Conservation (phyloP, 2,888 invertebrate species). For the Dichetophora obliterata region DNA sequence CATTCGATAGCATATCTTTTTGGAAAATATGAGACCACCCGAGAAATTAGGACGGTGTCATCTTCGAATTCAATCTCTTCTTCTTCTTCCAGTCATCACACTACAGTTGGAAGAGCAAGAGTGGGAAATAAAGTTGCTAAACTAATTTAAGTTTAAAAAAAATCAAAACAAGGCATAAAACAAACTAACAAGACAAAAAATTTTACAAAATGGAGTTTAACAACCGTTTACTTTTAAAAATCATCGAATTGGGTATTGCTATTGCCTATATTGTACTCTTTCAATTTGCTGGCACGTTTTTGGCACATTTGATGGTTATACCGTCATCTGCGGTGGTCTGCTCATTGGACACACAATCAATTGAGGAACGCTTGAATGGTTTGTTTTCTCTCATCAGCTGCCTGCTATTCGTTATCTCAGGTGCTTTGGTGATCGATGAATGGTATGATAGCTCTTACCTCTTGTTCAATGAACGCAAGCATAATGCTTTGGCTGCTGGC, state of each 20-base stretch:
- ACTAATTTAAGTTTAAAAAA: no score
- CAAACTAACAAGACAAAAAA: no score
- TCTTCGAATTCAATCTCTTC: no score
- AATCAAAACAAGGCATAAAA: no score
- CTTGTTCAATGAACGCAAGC: conserved; percentile 59
- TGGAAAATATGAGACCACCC: no score
- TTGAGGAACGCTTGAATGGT: conserved; percentile 66
- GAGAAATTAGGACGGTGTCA: no score
- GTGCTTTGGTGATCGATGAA: conserved; percentile 65
- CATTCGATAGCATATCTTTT: no score
- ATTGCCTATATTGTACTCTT: conserved; percentile 64
- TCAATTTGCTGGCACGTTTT: conserved; percentile 58
- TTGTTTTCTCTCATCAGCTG: conserved; percentile 64
- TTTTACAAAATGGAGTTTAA: no score
- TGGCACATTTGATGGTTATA: conserved; percentile 64
- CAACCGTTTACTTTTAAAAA: no score
- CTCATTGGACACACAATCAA: conserved; percentile 63
- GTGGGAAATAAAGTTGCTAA: no score
- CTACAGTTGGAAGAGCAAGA: no score
- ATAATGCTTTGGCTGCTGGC: conserved; percentile 64
- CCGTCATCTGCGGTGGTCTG: conserved; percentile 63
- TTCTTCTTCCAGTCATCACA: no score
- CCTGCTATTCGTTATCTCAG: conserved; percentile 62
- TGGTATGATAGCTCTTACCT: conserved; percentile 60
- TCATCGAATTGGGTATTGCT: conserved; percentile 65